Base-by-base conservation (phyloP, 2,888 invertebrate species). In the Pachycephus smyrnensis region DNA sequence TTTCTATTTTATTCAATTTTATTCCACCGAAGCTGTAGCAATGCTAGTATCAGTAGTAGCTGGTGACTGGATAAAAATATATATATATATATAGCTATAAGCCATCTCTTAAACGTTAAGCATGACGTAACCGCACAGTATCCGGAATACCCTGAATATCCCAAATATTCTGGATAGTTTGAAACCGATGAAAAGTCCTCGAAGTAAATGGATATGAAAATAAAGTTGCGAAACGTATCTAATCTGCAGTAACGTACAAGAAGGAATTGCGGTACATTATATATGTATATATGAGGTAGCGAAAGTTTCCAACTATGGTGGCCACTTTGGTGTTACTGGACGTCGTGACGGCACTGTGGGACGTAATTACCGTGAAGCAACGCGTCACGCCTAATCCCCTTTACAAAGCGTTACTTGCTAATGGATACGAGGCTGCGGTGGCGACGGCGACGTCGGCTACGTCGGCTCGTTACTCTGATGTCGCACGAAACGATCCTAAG, bases 391-490 rank as follows among this genome's bases (percentile, higher is more conserved):
- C 85, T 88, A 86, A 88, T 88, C 83, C 83, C 85, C 85, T 88
- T 88, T 84, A 85, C 87, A 85, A 87, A 87, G 86, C 86, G 85
- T 87, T 88, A 86, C 84, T 84, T 82, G 85, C 84, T 88, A 88
- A 88, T 88, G 86, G 83, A 86, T 84, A 86, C 83, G 78, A 79
- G 77, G 77, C 55, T 55, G 55, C 55, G 55, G 23, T 55, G 55
- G 9, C 55, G 55, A 55, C 55, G 55, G 9, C 23, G 55, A 55
- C 55, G 55, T 55, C 40, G 40, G 15, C 40, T 40, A 40, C 2
- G 15, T 15, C 40, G 23, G 55, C 55, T 55, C 55, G 55, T 55
- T 55, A 55, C 55, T 23, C 55, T 9, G 55, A 55, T 3, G 55
- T 55, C 55, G 55, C 55, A 23, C 55, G 55, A 55, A 55, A 55